phyloP scores from a whole-genome alignment of 2,888 invertebrate genomes.

The Rapana venosa region DNA sequence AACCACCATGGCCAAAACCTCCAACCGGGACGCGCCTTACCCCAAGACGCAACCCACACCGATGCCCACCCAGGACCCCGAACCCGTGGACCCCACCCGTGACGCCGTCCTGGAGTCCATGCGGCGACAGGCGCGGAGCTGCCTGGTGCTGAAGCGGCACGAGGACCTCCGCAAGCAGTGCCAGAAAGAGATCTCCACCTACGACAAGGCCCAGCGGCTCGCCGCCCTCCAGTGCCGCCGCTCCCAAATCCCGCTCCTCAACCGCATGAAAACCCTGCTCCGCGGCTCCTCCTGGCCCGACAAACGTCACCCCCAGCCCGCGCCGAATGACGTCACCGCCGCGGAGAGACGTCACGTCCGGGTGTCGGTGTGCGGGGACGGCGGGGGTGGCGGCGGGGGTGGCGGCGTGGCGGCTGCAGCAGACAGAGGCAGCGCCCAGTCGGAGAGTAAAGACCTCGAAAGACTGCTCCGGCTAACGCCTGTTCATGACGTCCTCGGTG shows the following conservation, averaged over 20 bases:
- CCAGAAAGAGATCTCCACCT: conserved; percentile 32
- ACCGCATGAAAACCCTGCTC: background rate
- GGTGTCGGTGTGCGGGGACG: no score
- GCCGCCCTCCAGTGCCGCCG: conserved; percentile 19
- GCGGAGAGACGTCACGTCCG: background rate
- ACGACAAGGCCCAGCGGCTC: conserved; percentile 28
- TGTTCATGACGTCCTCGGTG: background rate
- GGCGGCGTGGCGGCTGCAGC: no score
- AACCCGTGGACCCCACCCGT: conserved; percentile 10
- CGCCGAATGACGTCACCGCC: background rate
- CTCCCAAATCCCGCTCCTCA: conserved; percentile 12
- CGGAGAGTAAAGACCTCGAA: no score
- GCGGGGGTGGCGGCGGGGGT: no score
- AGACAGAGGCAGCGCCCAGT: no score
- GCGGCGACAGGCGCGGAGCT: conserved; percentile 30
- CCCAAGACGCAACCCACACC: background rate
- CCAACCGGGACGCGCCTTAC: no score
- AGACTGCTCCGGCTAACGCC: no score
- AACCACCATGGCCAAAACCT: no score
- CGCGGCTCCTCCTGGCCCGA: background rate
- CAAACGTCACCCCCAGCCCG: background rate
- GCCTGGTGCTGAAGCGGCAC: conserved; percentile 37
- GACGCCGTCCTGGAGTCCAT: conserved; percentile 41
- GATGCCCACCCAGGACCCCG: background rate
- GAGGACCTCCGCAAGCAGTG: conserved; percentile 46